Conservation (phyloP, 2,113 vertebrate genomes). For the Ahaetulla prasina region DNA sequence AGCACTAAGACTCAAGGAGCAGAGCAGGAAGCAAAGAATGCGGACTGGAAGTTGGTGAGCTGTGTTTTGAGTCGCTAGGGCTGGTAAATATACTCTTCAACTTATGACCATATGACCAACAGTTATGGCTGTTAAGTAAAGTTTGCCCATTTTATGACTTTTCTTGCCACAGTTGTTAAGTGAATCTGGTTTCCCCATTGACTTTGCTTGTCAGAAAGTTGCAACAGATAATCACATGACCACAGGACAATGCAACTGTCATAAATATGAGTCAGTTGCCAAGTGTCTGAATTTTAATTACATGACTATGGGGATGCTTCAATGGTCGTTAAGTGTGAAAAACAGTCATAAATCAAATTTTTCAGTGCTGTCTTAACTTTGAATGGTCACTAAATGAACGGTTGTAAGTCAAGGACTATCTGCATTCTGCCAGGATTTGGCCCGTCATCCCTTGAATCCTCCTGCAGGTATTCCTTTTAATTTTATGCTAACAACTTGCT, state of each 20-base stretch:
- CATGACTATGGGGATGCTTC: not conserved
- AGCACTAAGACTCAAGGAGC: not conserved
- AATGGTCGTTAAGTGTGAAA: not conserved
- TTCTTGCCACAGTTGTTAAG: not conserved
- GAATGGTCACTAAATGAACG: too few relatives aligned
- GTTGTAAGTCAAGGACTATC: not conserved
- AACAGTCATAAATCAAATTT: not conserved
- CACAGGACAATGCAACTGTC: not conserved
- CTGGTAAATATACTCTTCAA: not conserved
- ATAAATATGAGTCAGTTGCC: not conserved
- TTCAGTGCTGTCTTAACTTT: not conserved
- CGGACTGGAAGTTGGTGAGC: not conserved
- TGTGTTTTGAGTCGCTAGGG: not conserved
- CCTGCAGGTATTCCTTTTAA: not conserved
- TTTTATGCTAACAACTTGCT: not conserved
- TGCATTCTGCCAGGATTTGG: not conserved
- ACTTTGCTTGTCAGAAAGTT: not conserved
- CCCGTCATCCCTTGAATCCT: not conserved
- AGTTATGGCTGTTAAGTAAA: not conserved
- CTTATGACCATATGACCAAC: not conserved
- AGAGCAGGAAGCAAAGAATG: not conserved
- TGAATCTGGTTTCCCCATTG: not conserved
- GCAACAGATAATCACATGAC: not conserved
- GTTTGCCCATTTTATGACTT: not conserved
- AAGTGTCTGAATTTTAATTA: not conserved